A percentile compares a stretch with the other conserved stretches of the same genome.
Evolutionary conservation across 2,888 invertebrate species (phyloP).

Genomic region (Oligia fasciuncula): DNA sequence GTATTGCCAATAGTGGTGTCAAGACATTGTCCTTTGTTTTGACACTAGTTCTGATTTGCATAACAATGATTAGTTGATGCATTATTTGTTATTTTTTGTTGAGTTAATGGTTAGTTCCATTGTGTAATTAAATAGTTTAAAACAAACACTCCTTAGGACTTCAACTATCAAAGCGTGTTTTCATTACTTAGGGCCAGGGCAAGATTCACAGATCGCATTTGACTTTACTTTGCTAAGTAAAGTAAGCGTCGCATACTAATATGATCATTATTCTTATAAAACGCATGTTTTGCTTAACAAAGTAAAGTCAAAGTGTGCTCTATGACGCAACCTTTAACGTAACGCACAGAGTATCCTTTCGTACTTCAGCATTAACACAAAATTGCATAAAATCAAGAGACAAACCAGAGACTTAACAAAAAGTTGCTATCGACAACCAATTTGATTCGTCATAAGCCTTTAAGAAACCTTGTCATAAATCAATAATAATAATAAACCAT

Average conservation of each 20-base stretch:
- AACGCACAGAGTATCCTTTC: neutral
- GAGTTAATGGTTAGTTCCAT: neutral
- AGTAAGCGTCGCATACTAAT: neutral
- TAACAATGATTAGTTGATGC: conserved; percentile 36
- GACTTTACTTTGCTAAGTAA: neutral
- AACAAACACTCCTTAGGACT: neutral
- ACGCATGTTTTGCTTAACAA: neutral
- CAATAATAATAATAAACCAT: no score
- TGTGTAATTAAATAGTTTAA: neutral
- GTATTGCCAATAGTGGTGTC: conserved; percentile 28
- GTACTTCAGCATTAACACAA: neutral
- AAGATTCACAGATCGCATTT: neutral
- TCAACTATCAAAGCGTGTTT: neutral
- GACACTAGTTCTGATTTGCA: conserved; percentile 34
- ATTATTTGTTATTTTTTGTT: conserved; percentile 29
- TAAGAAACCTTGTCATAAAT: neutral
- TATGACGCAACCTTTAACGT: neutral
- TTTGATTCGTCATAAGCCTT: neutral
- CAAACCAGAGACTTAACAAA: neutral
- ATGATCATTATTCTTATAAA: neutral
- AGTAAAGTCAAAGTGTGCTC: no score
- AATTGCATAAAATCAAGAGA: neutral
- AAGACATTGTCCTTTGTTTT: conserved; percentile 29
- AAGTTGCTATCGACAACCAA: neutral
- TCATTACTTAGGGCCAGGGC: neutral